Evolutionary conservation across 2,888 invertebrate genomes (phyloP).

Genomic region (Macrophya annulata): DNA sequence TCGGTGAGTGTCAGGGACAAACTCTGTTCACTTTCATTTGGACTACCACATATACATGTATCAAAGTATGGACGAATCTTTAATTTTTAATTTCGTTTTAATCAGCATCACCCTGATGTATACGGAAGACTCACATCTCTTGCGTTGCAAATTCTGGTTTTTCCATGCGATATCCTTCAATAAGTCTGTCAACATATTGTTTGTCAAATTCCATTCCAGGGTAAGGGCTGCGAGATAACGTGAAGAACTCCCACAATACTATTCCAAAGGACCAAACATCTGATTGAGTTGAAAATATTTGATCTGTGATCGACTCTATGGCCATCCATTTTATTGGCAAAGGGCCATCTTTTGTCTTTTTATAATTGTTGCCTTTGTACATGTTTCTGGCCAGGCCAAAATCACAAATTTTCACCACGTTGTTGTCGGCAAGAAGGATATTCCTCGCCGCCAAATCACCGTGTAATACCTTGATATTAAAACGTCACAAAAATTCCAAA

Average conservation of each 20-base stretch:
- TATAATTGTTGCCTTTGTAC: constrained; percentile 94
- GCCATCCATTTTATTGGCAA: constrained; percentile 82
- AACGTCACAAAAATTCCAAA: constrained; percentile 34
- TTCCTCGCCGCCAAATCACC: constrained; percentile 96
- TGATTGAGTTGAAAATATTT: no score
- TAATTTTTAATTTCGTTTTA: no score
- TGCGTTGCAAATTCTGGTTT: constrained; percentile 92
- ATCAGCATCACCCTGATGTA: neutral
- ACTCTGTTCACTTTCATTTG: no score
- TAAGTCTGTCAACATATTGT: constrained; percentile 85
- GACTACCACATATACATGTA: no score
- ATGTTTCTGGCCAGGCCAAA: constrained; percentile 97
- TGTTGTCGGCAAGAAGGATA: constrained; percentile 92
- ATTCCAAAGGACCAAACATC: no score
- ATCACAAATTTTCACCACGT: constrained; percentile 97
- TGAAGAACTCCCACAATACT: constrained; percentile 90
- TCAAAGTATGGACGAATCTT: no score
- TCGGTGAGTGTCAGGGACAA: no score
- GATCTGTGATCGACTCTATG: no score
- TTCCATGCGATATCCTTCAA: constrained; percentile 94
- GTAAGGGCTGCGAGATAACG: constrained; percentile 92
- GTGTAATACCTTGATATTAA: constrained; percentile 85
- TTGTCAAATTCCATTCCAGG: constrained; percentile 90
- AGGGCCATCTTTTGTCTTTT: constrained; percentile 92
- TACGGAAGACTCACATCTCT: constrained; percentile 83